These are phyloP conservation scores for Drosophila sordidula DNA, from an alignment of 2,888 invertebrate genomes.

Conservation along the genomic window DNA sequence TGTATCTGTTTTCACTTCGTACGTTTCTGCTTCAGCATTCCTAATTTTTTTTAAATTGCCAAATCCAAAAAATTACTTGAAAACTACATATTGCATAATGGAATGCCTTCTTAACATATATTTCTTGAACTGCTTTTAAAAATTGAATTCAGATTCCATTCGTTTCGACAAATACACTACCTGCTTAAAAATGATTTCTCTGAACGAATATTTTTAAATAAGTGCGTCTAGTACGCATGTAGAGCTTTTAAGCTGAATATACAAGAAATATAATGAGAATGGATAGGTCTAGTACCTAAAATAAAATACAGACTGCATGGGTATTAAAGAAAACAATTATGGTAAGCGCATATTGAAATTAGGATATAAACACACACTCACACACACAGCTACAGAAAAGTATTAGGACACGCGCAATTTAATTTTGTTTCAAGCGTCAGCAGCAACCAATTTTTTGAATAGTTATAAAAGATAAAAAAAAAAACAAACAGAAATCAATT, in stretches of 20 bases:
- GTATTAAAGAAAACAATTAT: conserved; percentile 20
- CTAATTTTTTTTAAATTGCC: too few species aligned
- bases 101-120: too few species aligned
- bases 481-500: conserved; percentile 12
- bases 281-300: not conserved
- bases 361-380: conserved; percentile 24
- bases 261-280: too few species aligned
- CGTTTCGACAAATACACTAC: not conserved
- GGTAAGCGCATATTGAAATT: conserved; percentile 17
- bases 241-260: not conserved
- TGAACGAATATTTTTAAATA: too few species aligned
- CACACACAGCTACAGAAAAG: conserved; percentile 31
- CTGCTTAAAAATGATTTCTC: too few species aligned
- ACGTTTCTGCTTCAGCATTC: too few species aligned
- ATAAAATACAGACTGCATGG: conserved; percentile 22
- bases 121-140: too few species aligned
- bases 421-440: conserved; percentile 45
- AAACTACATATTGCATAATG: too few species aligned
- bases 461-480: conserved; percentile 35
- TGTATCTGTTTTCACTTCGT: too few species aligned
- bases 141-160: not conserved
- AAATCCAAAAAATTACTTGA: too few species aligned
- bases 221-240: too few species aligned
- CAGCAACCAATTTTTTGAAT: conserved; percentile 46
- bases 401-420: conserved; percentile 54